A percentile compares a stretch with the other conserved stretches of the same genome.
These are phyloP conservation scores for Pyrrhia umbra DNA, from an alignment of 2,888 invertebrate species.

Conservation along the genomic window DNA sequence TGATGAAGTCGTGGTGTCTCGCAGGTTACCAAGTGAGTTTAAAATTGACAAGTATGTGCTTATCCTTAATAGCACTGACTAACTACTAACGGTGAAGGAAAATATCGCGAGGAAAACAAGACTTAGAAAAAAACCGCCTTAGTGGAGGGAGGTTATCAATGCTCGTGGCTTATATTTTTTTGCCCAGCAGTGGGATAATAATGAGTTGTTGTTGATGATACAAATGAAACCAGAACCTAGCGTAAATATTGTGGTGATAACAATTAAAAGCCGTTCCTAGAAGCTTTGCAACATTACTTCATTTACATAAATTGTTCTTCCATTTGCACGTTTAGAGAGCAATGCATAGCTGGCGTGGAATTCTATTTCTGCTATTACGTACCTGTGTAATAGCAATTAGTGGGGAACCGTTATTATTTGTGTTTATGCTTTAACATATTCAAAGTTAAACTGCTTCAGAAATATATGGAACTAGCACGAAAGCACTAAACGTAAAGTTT, in stretches of 20 bases:
- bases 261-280: neutral
- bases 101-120: no score
- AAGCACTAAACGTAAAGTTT: no score
- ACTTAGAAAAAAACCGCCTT: no score
- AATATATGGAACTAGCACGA: no score
- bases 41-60: no score
- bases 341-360: constrained; percentile 12
- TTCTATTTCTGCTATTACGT: constrained; percentile 20
- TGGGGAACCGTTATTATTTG: constrained; percentile 17
- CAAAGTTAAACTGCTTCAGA: neutral
- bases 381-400: constrained; percentile 42
- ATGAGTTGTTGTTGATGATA: neutral
- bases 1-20: no score
- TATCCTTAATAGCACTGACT: no score
- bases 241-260: neutral
- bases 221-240: neutral
- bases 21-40: no score
- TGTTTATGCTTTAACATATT: constrained; percentile 8
- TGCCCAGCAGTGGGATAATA: no score
- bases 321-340: constrained; percentile 13
- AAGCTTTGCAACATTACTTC: constrained; percentile 3
- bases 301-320: constrained; percentile 24
- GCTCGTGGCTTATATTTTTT: no score
- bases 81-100: no score
- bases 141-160: no score